These are phyloP conservation scores for Podarcis lilfordi DNA, from an alignment of 2,797 vertebrate genomes.

Conservation along the genomic window DNA sequence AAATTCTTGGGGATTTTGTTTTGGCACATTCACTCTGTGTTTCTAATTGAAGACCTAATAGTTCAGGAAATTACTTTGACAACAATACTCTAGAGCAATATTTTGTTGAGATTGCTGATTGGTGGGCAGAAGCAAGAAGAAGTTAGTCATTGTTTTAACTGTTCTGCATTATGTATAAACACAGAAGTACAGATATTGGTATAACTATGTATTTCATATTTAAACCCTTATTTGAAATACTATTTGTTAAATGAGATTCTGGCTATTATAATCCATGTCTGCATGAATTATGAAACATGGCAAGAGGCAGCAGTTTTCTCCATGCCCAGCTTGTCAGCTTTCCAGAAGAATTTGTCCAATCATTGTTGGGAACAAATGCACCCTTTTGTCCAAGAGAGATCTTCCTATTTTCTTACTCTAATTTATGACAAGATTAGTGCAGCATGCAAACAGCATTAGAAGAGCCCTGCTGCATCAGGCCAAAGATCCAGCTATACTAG, in stretches of 20 bases:
- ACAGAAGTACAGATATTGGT: neutral
- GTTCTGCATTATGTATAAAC: conserved; percentile 18
- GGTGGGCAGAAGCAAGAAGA: neutral
- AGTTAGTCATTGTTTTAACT: conserved; percentile 31
- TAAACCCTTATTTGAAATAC: neutral
- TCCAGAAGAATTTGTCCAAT: neutral
- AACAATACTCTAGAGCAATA: neutral
- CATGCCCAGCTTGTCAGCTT: neutral
- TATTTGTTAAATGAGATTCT: neutral
- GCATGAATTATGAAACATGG: neutral
- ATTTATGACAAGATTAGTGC: neutral
- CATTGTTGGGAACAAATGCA: neutral
- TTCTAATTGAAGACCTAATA: neutral
- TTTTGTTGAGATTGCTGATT: neutral
- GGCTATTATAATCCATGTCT: neutral
- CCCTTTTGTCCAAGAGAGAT: neutral
- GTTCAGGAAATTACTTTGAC: conserved; percentile 21
- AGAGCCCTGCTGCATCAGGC: too few relatives aligned
- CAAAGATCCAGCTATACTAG: too few relatives aligned
- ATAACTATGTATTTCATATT: neutral
- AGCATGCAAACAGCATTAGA: too few relatives aligned
- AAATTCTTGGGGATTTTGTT: conserved; percentile 12
- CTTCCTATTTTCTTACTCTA: neutral
- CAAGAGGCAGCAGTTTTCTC: neutral
- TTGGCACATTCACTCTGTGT: conserved; percentile 2